A percentile compares a stretch with the other conserved stretches of the same genome.
Conservation (phyloP, 2,888 invertebrate species). For the Cheilosia vulpina region DNA sequence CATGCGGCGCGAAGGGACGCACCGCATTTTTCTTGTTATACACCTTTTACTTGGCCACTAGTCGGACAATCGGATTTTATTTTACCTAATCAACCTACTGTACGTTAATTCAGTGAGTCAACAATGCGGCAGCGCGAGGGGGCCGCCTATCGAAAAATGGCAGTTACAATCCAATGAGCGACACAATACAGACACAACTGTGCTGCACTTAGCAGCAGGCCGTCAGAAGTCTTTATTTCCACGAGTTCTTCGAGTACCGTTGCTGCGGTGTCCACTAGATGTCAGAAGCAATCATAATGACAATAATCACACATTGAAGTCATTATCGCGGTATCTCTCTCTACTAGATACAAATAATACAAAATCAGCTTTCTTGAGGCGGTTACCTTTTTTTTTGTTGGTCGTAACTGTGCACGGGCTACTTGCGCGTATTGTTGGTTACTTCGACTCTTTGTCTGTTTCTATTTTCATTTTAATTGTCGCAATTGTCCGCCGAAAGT, state of each 20-base stretch:
- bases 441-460: constrained; percentile 17
- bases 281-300: constrained; percentile 64
- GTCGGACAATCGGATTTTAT: constrained; percentile 62
- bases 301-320: constrained; percentile 48
- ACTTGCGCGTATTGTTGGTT: constrained; percentile 36
- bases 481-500: constrained; percentile 63
- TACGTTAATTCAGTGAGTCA: constrained; percentile 54
- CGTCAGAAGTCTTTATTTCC: constrained; percentile 23
- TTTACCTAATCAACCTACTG: constrained; percentile 65
- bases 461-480: constrained; percentile 63
- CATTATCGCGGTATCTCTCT: constrained; percentile 42
- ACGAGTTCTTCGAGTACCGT: constrained; percentile 45
- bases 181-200: constrained; percentile 12
- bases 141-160: constrained; percentile 24
- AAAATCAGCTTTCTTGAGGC: constrained; percentile 62
- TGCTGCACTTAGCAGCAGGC: constrained; percentile 26
- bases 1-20: not conserved
- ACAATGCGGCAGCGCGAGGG: constrained; percentile 24
- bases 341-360: constrained; percentile 15
- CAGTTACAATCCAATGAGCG: constrained; percentile 34
- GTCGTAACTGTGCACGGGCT: constrained; percentile 54
- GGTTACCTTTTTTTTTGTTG: not conserved
- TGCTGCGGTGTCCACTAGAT: constrained; percentile 53
- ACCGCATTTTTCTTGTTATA: constrained; percentile 5
- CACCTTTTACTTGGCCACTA: constrained; percentile 64